Percentiles rank a stretch among this genome's conserved stretches.
phyloP scores from a whole-genome alignment of 2,888 invertebrate species.

The Marasmarcha lunaedactyla region DNA sequence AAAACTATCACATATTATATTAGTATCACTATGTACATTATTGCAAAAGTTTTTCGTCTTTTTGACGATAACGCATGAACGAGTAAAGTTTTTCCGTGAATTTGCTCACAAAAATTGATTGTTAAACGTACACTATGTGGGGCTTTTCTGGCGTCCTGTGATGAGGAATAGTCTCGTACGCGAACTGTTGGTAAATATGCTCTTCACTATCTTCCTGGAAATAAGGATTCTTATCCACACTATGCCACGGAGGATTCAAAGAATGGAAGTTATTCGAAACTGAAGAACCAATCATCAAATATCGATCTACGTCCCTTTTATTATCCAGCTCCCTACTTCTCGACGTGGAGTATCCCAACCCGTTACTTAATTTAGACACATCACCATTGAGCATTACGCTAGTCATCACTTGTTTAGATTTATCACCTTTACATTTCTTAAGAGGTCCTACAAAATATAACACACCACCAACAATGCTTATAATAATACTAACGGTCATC shows the following conservation, averaged over 20 bases:
- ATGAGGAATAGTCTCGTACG: slow-evolving; percentile 64
- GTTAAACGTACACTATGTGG: slow-evolving; percentile 72
- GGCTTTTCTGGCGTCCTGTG: slow-evolving; percentile 68
- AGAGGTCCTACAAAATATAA: slow-evolving; percentile 64
- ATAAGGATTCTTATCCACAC: slow-evolving; percentile 60
- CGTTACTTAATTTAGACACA: slow-evolving; percentile 60
- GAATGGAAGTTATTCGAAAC: slow-evolving; percentile 66
- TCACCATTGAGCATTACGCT: slow-evolving; percentile 66
- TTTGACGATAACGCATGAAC: slow-evolving; percentile 30
- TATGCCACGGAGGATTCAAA: slow-evolving; percentile 63
- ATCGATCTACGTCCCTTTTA: slow-evolving; percentile 61
- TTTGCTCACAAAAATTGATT: slow-evolving; percentile 53
- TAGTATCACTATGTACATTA: slow-evolving; percentile 67
- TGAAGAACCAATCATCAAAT: slow-evolving; percentile 64
- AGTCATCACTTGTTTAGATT: slow-evolving; percentile 65
- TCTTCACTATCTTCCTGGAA: slow-evolving; percentile 62
- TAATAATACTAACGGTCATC: slow-evolving; percentile 64
- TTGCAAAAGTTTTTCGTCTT: slow-evolving; percentile 47
- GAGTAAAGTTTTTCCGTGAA: slow-evolving; percentile 43
- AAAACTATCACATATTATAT: slow-evolving; percentile 69
- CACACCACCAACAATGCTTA: slow-evolving; percentile 60
- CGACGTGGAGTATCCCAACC: slow-evolving; percentile 53
- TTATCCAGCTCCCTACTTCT: slow-evolving; percentile 57
- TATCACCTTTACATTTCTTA: slow-evolving; percentile 63
- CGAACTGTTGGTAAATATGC: slow-evolving; percentile 65